Conservation (phyloP, 2,797 vertebrate species). For the Orientallactaga sibirica region DNA sequence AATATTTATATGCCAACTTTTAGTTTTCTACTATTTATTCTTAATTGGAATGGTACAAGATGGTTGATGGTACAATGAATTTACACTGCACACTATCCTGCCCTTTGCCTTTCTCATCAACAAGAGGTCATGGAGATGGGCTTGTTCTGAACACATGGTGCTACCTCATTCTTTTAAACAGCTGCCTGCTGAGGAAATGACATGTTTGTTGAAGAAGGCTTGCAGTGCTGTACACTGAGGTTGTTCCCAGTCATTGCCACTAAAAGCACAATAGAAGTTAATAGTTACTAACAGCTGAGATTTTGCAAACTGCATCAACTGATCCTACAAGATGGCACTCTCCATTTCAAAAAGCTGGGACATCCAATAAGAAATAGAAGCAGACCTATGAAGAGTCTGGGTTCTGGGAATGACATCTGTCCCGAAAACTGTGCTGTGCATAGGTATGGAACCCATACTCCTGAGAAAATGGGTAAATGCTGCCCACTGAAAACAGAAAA, state of each 20-base stretch:
- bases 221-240: no score
- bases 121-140: not conserved
- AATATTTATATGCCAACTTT: not conserved
- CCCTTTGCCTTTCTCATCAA: not conserved
- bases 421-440: fast-evolving
- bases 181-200: not conserved
- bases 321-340: not conserved
- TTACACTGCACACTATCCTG: fast-evolving
- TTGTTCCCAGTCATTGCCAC: not conserved
- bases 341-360: not conserved
- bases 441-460: not conserved
- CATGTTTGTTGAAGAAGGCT: not conserved
- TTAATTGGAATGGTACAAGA: not conserved
- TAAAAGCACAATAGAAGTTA: slow-evolving; percentile 17
- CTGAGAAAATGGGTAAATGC: not conserved
- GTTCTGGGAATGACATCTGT: not conserved
- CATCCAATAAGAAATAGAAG: not conserved
- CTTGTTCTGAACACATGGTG: fast-evolving
- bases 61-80: not conserved
- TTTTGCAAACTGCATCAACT: not conserved
- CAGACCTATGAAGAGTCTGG: fast-evolving
- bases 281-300: not conserved
- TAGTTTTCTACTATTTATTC: not conserved
- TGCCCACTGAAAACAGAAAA: not conserved
- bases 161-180: not conserved